These are phyloP conservation scores for Drosophila lacicola DNA, from an alignment of 2,888 invertebrate genomes.

Conservation along the genomic window DNA sequence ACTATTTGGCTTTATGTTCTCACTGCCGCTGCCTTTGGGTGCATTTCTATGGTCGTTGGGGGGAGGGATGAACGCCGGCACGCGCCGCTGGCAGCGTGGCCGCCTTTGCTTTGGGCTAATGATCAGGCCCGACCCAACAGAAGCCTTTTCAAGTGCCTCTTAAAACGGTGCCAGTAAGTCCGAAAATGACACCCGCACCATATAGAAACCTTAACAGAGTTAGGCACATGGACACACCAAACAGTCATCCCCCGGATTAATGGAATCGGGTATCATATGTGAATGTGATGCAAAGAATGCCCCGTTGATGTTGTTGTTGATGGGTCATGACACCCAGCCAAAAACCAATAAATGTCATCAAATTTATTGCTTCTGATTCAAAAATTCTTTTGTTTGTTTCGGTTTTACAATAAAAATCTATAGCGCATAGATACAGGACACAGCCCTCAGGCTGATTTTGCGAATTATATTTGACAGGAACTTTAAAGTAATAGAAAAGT, in stretches of 20 bases:
- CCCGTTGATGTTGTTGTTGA: slow-evolving; percentile 34
- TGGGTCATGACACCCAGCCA: slow-evolving; percentile 62
- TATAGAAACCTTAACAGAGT: slow-evolving; percentile 24
- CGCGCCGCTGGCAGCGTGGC: slow-evolving; percentile 52
- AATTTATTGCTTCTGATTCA: slow-evolving; percentile 83
- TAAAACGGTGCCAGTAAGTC: slow-evolving; percentile 39
- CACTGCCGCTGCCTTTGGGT: slow-evolving; percentile 23
- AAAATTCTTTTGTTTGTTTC: slow-evolving; percentile 81
- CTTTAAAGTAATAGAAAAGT: not conserved
- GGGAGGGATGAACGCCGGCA: slow-evolving; percentile 54
- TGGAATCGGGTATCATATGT: slow-evolving; percentile 63
- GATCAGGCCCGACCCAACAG: slow-evolving; percentile 65
- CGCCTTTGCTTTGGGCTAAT: slow-evolving; percentile 61
- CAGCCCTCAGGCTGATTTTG: slow-evolving; percentile 17
- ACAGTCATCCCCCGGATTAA: slow-evolving; percentile 25
- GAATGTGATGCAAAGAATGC: slow-evolving; percentile 65
- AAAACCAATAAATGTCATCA: slow-evolving; percentile 85
- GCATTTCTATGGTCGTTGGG: slow-evolving; percentile 69
- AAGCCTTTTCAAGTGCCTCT: slow-evolving; percentile 75
- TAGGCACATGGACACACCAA: slow-evolving; percentile 9
- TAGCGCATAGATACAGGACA: slow-evolving; percentile 3
- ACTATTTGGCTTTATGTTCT: slow-evolving; percentile 67
- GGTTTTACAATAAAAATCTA: slow-evolving; percentile 61
- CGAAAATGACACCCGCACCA: slow-evolving; percentile 57
- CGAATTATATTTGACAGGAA: slow-evolving; percentile 9